These are phyloP conservation scores for Colossoma macropomum DNA, from an alignment of 2,113 vertebrate genomes.

Conservation along the genomic window DNA sequence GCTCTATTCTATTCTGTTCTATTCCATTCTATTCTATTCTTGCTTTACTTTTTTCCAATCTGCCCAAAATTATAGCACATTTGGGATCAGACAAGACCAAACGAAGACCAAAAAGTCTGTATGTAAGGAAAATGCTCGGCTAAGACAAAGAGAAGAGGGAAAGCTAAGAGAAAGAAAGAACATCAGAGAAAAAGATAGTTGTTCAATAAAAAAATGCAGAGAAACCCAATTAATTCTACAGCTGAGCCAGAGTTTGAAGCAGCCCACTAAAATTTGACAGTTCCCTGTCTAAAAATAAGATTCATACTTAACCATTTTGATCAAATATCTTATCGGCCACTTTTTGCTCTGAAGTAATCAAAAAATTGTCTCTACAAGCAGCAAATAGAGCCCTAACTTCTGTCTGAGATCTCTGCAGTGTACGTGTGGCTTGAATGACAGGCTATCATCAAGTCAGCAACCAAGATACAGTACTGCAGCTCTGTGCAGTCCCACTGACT, in stretches of 20 bases:
- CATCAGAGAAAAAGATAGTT: no score
- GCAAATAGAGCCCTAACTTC: background rate
- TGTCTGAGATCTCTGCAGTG: background rate
- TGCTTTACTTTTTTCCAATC: no score
- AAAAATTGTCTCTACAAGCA: background rate
- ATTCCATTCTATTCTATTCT: constrained; percentile 47
- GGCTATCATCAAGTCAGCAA: constrained; percentile 21
- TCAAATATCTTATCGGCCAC: no score
- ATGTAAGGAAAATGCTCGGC: constrained; percentile 44
- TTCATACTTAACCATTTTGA: no score
- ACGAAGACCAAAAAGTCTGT: constrained; percentile 31
- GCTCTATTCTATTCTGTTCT: constrained; percentile 56
- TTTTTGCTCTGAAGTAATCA: background rate
- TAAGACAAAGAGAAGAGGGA: no score
- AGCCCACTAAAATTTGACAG: no score
- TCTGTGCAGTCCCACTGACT: constrained; percentile 47
- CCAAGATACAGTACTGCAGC: constrained; percentile 2
- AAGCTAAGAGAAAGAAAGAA: no score
- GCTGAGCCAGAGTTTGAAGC: no score
- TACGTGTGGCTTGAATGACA: constrained; percentile 9
- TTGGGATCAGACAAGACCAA: background rate
- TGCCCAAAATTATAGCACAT: no score
- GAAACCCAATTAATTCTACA: no score
- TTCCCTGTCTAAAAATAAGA: no score
- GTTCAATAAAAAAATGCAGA: no score